Evolutionary conservation across 2,797 vertebrate species (phyloP).

Genomic region (Propithecus deckenii): DNA sequence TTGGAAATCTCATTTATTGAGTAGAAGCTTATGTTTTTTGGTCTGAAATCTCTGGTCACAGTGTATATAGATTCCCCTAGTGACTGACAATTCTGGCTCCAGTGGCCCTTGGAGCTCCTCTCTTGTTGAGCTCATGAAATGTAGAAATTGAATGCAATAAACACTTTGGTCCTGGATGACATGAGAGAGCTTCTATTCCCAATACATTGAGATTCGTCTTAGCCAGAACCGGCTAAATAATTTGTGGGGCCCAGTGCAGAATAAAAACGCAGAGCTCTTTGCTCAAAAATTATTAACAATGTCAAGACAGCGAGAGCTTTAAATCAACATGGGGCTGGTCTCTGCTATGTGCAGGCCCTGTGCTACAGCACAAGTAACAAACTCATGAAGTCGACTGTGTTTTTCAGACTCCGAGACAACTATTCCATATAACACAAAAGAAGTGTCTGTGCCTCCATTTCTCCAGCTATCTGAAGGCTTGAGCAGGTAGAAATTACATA

Average conservation of each 20-base stretch:
- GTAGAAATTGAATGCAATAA: neutral
- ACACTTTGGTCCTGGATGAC: neutral
- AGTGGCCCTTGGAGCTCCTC: neutral
- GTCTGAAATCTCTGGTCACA: neutral
- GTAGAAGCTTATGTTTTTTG: constrained; percentile 13
- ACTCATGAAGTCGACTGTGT: neutral
- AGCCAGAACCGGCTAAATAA: neutral
- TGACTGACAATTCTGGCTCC: neutral
- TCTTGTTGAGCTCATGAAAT: neutral
- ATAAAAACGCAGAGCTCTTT: neutral
- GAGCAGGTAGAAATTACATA: neutral
- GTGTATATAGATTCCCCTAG: neutral
- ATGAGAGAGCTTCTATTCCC: neutral
- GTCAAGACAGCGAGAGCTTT: neutral
- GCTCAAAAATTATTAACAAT: neutral
- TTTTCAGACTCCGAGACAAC: neutral
- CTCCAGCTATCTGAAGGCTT: neutral
- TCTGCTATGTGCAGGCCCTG: neutral
- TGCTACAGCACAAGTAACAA: neutral
- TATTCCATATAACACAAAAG: neutral
- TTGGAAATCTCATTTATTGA: constrained; percentile 35
- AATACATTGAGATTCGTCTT: neutral
- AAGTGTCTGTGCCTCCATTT: neutral
- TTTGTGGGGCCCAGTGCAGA: neutral
- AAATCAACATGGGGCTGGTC: neutral